Conservation (phyloP, 2,113 vertebrate species). For the Clarias batrachus region DNA sequence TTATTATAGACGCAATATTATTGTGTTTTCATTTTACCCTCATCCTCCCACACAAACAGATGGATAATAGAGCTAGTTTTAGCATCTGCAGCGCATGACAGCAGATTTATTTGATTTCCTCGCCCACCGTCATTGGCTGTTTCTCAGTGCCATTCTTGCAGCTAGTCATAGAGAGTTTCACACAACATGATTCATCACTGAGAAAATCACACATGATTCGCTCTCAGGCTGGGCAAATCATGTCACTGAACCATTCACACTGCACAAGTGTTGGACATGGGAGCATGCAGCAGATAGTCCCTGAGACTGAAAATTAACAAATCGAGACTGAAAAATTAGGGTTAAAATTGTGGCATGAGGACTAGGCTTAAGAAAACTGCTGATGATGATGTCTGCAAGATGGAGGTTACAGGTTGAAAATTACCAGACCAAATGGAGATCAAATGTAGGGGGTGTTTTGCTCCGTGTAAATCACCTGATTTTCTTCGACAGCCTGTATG, state of each 20-base stretch:
- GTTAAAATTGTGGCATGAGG: not conserved
- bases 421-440: not conserved
- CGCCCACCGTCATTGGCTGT: not conserved
- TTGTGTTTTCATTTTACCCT: not conserved
- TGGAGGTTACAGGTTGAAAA: not conserved
- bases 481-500: not conserved
- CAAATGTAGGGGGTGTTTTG: not conserved
- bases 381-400: not conserved
- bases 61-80: not conserved
- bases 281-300: not conserved
- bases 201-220: not conserved
- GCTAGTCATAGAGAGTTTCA: not conserved
- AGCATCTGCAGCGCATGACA: not conserved
- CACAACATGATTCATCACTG: not conserved
- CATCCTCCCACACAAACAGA: not conserved
- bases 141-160: not conserved
- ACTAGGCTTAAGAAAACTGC: not conserved
- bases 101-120: constrained; percentile 14
- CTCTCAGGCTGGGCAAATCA: not conserved
- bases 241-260: not conserved
- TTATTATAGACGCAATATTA: constrained; percentile 3
- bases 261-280: not conserved
- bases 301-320: not conserved
- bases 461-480: not conserved
- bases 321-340: not conserved